These are phyloP conservation scores for Prionailurus bengalensis DNA, from an alignment of 2,113 vertebrate genomes.

Conservation along the genomic window DNA sequence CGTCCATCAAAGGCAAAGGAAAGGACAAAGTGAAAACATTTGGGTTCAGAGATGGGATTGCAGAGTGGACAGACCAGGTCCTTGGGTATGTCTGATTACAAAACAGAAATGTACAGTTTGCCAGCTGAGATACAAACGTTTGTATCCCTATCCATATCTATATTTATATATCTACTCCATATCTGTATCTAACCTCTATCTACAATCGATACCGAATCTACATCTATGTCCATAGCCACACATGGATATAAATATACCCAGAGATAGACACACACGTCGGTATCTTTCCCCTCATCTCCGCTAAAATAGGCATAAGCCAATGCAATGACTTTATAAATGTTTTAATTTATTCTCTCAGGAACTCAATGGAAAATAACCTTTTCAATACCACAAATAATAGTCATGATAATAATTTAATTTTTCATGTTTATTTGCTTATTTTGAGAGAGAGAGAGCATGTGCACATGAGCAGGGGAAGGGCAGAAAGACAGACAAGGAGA, in stretches of 20 bases:
- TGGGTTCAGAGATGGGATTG: neutral
- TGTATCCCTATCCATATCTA: neutral
- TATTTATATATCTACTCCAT: neutral
- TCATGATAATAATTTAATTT: no score
- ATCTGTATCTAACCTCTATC: neutral
- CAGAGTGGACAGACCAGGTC: neutral
- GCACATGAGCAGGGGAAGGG: no score
- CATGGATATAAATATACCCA: neutral
- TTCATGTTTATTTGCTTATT: no score
- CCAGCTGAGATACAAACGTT: neutral
- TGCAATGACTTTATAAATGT: neutral
- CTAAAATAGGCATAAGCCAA: neutral
- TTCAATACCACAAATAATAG: neutral
- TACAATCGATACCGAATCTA: neutral
- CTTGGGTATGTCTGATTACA: neutral
- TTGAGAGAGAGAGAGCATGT: no score
- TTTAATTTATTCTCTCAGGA: neutral
- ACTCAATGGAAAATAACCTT: neutral
- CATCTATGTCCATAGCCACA: neutral
- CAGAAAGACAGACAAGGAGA: no score
- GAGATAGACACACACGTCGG: neutral
- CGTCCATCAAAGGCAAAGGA: neutral
- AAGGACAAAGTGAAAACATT: neutral
- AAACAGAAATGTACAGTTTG: neutral
- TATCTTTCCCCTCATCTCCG: neutral